Percentiles rank a stretch among this genome's conserved stretches.
These are phyloP conservation scores for Conomelus anceps DNA, from an alignment of 2,888 invertebrate genomes.

Conservation along the genomic window DNA sequence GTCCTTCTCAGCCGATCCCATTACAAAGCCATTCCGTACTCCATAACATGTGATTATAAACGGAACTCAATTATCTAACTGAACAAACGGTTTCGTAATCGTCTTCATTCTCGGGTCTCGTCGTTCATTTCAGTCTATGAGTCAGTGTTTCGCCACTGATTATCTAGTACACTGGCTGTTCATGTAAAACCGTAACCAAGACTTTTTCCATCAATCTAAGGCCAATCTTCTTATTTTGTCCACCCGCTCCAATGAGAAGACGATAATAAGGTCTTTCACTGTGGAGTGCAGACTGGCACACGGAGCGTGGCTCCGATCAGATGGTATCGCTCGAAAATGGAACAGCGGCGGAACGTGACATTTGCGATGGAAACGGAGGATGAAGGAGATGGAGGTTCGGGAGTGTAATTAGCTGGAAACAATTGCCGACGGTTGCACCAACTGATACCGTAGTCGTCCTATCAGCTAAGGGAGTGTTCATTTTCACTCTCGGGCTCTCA, in stretches of 20 bases:
- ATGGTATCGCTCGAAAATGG: background rate
- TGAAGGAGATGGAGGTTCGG: background rate
- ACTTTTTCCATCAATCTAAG: background rate
- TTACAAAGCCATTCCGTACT: background rate
- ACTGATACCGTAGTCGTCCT: too few relatives aligned
- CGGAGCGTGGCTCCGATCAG: background rate
- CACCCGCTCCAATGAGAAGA: background rate
- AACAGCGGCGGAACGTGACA: background rate
- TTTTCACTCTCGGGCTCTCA: background rate
- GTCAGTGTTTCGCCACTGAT: background rate
- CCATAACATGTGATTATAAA: background rate
- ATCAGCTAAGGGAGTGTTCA: background rate
- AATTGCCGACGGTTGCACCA: background rate
- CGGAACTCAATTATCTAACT: background rate
- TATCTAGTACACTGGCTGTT: background rate
- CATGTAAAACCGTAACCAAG: background rate
- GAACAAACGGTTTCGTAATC: background rate
- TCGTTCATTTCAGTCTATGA: background rate
- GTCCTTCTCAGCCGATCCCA: background rate
- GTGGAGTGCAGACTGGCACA: background rate
- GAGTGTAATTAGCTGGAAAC: background rate
- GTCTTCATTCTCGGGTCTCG: too few relatives aligned
- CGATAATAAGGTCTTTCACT: background rate
- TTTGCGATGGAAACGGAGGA: background rate
- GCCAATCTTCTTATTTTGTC: background rate